Evolutionary conservation across 2,797 vertebrate genomes (phyloP).

Genomic region (Apogon hyalosoma): DNA sequence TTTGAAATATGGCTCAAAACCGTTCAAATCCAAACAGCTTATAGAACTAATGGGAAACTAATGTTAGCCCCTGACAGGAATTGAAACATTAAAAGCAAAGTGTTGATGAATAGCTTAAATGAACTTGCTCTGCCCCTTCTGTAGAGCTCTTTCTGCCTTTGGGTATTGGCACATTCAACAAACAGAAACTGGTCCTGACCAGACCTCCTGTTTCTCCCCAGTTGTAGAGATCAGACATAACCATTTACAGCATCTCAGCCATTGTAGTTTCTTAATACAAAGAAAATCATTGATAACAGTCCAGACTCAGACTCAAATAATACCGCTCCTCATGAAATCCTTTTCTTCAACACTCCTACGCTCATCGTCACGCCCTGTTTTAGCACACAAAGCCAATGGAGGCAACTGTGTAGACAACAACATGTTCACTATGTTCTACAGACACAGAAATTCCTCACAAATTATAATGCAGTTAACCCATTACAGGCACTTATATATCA

Average conservation of each 20-base stretch:
- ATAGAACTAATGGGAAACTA: too few relatives aligned
- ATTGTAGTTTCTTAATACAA: conserved; percentile 38
- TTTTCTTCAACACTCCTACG: conserved; percentile 63
- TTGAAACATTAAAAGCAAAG: too few relatives aligned
- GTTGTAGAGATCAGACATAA: neutral
- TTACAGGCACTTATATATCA: conserved; percentile 51
- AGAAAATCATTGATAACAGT: conserved; percentile 49
- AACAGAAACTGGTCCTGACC: too few relatives aligned
- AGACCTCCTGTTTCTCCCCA: neutral
- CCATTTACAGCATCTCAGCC: conserved; percentile 11
- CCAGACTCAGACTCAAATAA: conserved; percentile 50
- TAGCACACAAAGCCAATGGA: conserved; percentile 62
- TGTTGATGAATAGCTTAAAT: neutral
- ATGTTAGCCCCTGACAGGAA: too few relatives aligned
- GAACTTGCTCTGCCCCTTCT: too few relatives aligned
- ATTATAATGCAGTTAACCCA: conserved; percentile 68
- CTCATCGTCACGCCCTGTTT: conserved; percentile 63
- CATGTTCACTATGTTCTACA: conserved; percentile 57
- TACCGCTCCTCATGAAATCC: conserved; percentile 52
- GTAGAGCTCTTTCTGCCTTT: too few relatives aligned
- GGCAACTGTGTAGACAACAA: conserved; percentile 65
- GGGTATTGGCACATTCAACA: too few relatives aligned
- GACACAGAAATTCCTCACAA: conserved; percentile 49
- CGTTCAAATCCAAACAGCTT: too few relatives aligned
- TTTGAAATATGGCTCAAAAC: too few relatives aligned